phyloP scores from a whole-genome alignment of 2,888 invertebrate genomes.

The Rotaria magnacalcarata region DNA sequence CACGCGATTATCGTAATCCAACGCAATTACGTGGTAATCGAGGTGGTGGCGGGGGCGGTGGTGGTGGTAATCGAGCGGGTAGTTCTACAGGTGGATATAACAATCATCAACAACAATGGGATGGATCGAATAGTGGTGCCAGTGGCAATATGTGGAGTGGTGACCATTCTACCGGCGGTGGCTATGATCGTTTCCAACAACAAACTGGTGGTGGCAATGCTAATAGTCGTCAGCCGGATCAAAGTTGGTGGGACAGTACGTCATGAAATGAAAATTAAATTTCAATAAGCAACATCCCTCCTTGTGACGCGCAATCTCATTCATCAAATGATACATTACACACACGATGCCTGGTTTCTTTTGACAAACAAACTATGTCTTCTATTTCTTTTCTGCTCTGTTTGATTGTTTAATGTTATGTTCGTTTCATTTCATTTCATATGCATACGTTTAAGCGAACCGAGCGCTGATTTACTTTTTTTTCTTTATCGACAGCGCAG shows the following conservation, averaged over 20 bases:
- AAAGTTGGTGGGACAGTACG: slow-evolving; percentile 33
- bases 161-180: not conserved
- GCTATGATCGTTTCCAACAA: slow-evolving; percentile 30
- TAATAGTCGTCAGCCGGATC: slow-evolving; percentile 1
- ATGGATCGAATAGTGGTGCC: not conserved
- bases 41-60: not conserved
- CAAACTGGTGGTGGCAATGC: not conserved
- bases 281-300: not conserved
- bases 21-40: not conserved
- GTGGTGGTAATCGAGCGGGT: not conserved
- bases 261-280: not conserved
- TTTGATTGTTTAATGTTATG: slow-evolving; percentile 22
- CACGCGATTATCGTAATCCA: slow-evolving; percentile 35
- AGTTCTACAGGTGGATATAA: not conserved
- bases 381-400: not conserved
- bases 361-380: not conserved
- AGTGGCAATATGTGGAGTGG: not conserved
- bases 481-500: not conserved
- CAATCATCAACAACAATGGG: slow-evolving; percentile 28
- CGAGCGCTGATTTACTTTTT: not conserved
- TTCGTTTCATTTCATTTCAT: slow-evolving; percentile 27
- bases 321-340: not conserved
- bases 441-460: not conserved
- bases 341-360: not conserved
- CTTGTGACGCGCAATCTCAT: slow-evolving; percentile 1